A percentile compares a stretch with the other conserved stretches of the same genome.
Conservation (phyloP, 2,888 invertebrate species). For the Brenthis daphne region DNA sequence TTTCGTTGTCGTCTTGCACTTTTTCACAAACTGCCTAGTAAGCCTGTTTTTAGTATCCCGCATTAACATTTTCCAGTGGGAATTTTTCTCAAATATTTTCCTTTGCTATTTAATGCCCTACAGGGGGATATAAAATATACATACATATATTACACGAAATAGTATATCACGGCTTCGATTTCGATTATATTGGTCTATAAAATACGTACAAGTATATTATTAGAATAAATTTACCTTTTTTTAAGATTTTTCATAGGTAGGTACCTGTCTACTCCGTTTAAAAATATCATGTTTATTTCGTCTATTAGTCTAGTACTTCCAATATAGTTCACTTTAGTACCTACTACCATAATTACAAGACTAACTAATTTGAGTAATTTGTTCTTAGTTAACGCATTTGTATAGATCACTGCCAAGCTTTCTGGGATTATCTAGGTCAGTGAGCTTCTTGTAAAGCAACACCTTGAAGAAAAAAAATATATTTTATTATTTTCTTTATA, state of each 20-base stretch:
- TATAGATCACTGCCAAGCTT: slow-evolving; percentile 21
- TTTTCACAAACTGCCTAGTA: slow-evolving; percentile 28
- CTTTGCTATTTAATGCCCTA: slow-evolving; percentile 17
- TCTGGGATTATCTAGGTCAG: slow-evolving; percentile 22
- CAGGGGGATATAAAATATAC: slow-evolving; percentile 6
- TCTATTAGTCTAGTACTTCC: no score
- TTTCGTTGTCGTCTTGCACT: slow-evolving; percentile 14
- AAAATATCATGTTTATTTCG: no score
- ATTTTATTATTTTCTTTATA: slow-evolving; percentile 5
- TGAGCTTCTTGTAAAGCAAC: slow-evolving; percentile 16
- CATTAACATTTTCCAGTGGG: slow-evolving; percentile 30
- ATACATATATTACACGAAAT: slow-evolving; percentile 9
- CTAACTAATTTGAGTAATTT: slow-evolving; percentile 6
- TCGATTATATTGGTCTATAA: no score
- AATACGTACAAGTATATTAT: no score
- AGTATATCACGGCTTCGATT: not conserved
- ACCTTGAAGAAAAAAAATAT: slow-evolving; percentile 7
- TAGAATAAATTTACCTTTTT: no score
- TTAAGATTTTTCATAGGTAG: no score
- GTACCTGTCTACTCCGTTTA: no score
- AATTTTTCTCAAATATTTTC: slow-evolving; percentile 21
- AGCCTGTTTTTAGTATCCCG: slow-evolving; percentile 30
- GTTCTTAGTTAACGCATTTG: slow-evolving; percentile 10
- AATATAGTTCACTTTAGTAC: no score
- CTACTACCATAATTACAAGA: no score